These are phyloP conservation scores for Phylloscopus trochiloides DNA, from an alignment of 2,113 vertebrate genomes.

Conservation along the genomic window DNA sequence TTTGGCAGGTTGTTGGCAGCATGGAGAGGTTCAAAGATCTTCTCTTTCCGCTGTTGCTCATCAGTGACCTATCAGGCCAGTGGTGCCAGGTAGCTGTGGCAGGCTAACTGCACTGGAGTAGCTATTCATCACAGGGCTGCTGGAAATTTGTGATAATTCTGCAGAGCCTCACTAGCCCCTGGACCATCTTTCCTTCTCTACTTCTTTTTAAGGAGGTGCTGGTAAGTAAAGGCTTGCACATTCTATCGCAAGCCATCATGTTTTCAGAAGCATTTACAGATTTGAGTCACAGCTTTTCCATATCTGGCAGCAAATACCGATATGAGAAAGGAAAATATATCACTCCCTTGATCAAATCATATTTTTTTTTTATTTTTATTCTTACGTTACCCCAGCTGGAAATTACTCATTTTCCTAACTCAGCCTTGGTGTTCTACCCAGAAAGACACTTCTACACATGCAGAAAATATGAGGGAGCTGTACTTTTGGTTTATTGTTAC, in stretches of 20 bases:
- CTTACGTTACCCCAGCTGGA: not conserved
- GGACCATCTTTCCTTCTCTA: not conserved
- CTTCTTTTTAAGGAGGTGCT: not conserved
- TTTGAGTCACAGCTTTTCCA: constrained; percentile 45
- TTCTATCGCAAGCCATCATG: constrained; percentile 5
- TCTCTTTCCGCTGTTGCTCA: not conserved
- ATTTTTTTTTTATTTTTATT: not conserved
- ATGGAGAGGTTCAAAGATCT: not conserved
- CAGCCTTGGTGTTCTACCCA: constrained; percentile 31
- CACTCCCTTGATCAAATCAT: not conserved
- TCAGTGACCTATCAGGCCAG: not conserved
- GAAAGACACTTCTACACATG: constrained; percentile 20
- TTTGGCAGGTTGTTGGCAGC: not conserved
- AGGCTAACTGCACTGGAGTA: not conserved
- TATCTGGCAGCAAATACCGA: constrained; percentile 14
- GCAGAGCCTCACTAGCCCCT: not conserved
- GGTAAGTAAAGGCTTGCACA: not conserved
- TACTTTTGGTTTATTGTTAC: not conserved
- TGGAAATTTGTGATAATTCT: not conserved
- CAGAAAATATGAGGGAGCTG: not conserved
- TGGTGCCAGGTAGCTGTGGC: not conserved
- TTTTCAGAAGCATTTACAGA: constrained; percentile 50
- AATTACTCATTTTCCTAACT: constrained; percentile 37
- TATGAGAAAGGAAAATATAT: constrained; percentile 13
- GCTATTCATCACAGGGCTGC: not conserved